A percentile compares a stretch with the other conserved stretches of the same genome.
Conservation (phyloP, 2,797 vertebrate species). For the Muraenolepis orangiensis region DNA sequence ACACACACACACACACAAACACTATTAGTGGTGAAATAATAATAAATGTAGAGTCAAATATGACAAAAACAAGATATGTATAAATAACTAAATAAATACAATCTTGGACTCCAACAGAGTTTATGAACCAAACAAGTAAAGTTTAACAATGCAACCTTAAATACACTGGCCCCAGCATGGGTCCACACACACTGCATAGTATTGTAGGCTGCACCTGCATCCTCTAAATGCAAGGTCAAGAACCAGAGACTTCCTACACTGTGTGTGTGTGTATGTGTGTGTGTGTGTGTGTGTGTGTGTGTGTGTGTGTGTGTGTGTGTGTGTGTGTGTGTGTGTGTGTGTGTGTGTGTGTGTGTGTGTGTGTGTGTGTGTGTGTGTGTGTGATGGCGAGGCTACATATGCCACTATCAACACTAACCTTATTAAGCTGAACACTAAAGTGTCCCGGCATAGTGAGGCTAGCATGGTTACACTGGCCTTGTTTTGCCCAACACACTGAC, state of each 20-base stretch:
- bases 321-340: no score
- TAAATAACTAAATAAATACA: not conserved
- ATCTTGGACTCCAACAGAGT: not conserved
- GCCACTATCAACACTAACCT: no score
- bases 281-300: no score
- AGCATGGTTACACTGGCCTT: no score
- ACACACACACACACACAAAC: conserved; percentile 9
- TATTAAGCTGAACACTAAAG: no score
- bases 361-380: no score
- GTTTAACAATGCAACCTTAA: not conserved
- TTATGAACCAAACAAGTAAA: not conserved
- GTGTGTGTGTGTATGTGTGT: no score
- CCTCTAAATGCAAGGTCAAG: conserved; percentile 49
- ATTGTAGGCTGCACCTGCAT: conserved; percentile 52
- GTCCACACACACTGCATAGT: not conserved
- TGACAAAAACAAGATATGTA: not conserved
- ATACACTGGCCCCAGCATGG: not conserved
- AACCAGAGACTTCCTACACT: conserved; percentile 56
- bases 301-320: no score
- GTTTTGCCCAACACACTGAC: no score
- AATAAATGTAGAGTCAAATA: not conserved
- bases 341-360: no score
- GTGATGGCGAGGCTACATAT: no score
- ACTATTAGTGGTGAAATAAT: not conserved
- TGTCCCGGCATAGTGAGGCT: no score